phyloP scores from a whole-genome alignment of 2,888 invertebrate species.

The Limnephilus auricula region DNA sequence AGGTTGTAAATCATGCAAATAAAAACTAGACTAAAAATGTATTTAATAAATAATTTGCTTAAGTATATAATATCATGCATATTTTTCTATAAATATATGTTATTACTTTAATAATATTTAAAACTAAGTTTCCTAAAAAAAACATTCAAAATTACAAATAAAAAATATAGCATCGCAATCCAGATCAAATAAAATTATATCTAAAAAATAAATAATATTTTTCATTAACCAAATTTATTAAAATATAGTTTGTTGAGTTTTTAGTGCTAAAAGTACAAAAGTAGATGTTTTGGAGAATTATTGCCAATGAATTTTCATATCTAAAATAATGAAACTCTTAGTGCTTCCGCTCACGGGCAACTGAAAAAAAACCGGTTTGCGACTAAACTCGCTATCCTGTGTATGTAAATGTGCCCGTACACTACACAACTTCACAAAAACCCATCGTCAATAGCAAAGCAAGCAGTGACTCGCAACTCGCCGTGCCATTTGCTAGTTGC shows the following conservation, averaged over 20 bases:
- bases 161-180: neutral
- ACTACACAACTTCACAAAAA: too few relatives aligned
- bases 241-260: neutral
- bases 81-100: neutral
- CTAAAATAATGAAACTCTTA: neutral
- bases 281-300: neutral
- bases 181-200: neutral
- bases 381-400: too few relatives aligned
- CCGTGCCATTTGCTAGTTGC: too few relatives aligned
- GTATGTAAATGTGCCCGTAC: too few relatives aligned
- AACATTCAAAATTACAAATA: neutral
- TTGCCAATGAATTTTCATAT: neutral
- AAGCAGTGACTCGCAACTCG: too few relatives aligned
- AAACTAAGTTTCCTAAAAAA: neutral
- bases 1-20: neutral
- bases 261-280: neutral
- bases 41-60: neutral
- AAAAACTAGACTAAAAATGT: neutral
- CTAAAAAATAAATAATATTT: too few relatives aligned
- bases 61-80: neutral
- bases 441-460: too few relatives aligned
- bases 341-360: too few relatives aligned
- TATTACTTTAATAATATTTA: neutral
- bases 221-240: neutral
- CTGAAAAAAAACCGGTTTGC: too few relatives aligned